A percentile compares a stretch with the other conserved stretches of the same genome.
Conservation (phyloP, 2,888 invertebrate species). For the Eurytoma adleriae region DNA sequence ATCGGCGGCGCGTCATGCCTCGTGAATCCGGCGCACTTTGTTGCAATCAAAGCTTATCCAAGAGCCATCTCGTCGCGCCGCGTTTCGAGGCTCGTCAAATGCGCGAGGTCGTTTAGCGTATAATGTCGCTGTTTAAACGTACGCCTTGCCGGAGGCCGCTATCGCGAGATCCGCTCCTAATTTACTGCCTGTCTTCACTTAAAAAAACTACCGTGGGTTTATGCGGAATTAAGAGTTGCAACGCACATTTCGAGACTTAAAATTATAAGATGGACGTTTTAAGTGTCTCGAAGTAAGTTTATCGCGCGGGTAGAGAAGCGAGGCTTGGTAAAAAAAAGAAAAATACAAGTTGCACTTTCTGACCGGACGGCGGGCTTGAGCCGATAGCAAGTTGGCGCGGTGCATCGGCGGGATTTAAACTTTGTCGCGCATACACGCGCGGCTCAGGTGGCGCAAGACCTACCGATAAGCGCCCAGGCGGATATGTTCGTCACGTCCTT, state of each 20-base stretch:
- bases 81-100: not conserved
- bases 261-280: not conserved
- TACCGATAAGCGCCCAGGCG: constrained; percentile 55
- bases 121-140: not conserved
- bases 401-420: constrained; percentile 64
- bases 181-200: not conserved
- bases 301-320: not conserved
- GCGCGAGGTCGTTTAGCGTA: not conserved
- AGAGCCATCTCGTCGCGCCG: constrained; percentile 49
- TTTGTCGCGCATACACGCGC: constrained; percentile 57
- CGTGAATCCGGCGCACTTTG: constrained; percentile 60
- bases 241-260: not conserved
- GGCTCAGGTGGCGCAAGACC: constrained; percentile 45
- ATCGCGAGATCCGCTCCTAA: not conserved
- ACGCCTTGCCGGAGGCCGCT: too few species aligned
- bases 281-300: constrained; percentile 32
- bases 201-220: not conserved
- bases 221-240: not conserved
- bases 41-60: constrained; percentile 61
- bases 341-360: constrained; percentile 65
- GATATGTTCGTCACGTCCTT: constrained; percentile 50
- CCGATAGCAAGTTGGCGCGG: constrained; percentile 66
- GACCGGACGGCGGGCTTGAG: constrained; percentile 63
- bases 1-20: constrained; percentile 60
- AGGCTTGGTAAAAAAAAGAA: not conserved